phyloP scores from a whole-genome alignment of 2,888 invertebrate genomes.

The Dryomyza anilis region DNA sequence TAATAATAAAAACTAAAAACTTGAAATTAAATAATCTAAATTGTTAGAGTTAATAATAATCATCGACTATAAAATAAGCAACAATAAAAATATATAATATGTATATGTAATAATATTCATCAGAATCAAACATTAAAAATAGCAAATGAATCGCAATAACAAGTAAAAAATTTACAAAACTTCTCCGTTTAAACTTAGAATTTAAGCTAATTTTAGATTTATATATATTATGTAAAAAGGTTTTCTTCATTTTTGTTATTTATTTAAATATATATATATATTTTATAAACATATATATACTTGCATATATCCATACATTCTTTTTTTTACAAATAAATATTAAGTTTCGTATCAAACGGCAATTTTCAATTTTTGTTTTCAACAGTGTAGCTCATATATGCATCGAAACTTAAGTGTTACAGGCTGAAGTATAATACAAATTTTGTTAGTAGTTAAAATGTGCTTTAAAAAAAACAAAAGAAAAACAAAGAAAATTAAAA shows the following conservation, averaged over 20 bases:
- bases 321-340: conserved; percentile 19
- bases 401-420: too few species aligned
- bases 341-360: background rate
- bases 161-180: conserved; percentile 25
- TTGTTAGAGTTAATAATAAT: background rate
- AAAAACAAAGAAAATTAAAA: too few species aligned
- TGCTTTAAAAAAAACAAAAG: too few species aligned
- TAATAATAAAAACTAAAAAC: conserved; percentile 5
- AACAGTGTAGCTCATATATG: too few species aligned
- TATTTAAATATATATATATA: conserved; percentile 12
- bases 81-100: conserved; percentile 27
- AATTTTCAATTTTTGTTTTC: too few species aligned
- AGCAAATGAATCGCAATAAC: conserved; percentile 18
- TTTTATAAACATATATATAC: conserved; percentile 17
- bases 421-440: background rate
- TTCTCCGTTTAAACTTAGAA: conserved; percentile 9
- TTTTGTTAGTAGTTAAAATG: too few species aligned
- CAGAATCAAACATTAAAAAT: conserved; percentile 23
- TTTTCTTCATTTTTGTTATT: conserved; percentile 9
- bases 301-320: background rate
- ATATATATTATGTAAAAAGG: too few species aligned
- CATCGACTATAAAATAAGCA: conserved; percentile 25
- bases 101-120: too few species aligned
- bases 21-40: conserved; percentile 9
- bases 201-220: too few species aligned